Conservation (phyloP, 2,797 vertebrate genomes). For the Lateolabrax maculatus region DNA sequence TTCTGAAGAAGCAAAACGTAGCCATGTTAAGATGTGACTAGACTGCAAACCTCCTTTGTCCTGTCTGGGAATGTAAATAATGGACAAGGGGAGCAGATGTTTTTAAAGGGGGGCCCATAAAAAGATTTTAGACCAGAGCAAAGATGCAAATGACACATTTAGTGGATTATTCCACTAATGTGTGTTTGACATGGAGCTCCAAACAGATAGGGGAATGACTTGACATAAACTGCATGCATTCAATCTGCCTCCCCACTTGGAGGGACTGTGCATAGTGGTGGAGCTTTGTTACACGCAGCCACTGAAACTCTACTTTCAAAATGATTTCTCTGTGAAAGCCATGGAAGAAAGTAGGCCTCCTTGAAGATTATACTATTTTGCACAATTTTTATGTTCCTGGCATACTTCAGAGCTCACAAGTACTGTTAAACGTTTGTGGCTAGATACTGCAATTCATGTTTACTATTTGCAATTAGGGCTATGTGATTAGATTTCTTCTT, state of each 20-base stretch:
- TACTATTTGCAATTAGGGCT: not conserved
- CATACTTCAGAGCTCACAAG: not conserved
- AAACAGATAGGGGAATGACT: constrained; percentile 17
- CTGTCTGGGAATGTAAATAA: constrained; percentile 68
- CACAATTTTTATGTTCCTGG: not conserved
- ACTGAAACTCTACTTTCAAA: constrained; percentile 2
- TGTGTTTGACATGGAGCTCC: constrained; percentile 48
- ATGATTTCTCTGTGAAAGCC: not conserved
- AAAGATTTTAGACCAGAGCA: constrained; percentile 55
- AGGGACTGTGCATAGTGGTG: not conserved
- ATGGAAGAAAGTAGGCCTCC: not conserved
- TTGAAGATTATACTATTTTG: not conserved
- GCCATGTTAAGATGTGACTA: constrained; percentile 24
- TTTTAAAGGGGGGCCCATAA: constrained; percentile 54
- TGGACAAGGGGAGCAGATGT: constrained; percentile 56
- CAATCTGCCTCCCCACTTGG: not conserved
- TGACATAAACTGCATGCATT: constrained; percentile 1
- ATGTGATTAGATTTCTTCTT: no score
- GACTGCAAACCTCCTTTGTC: constrained; percentile 36
- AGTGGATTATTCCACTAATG: constrained; percentile 49
- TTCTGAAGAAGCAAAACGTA: constrained; percentile 42
- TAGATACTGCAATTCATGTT: not conserved
- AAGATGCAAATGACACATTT: constrained; percentile 56
- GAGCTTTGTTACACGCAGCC: not conserved
- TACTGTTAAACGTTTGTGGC: not conserved